phyloP scores from a whole-genome alignment of 2,888 invertebrate genomes.

The Nudaria mundana region DNA sequence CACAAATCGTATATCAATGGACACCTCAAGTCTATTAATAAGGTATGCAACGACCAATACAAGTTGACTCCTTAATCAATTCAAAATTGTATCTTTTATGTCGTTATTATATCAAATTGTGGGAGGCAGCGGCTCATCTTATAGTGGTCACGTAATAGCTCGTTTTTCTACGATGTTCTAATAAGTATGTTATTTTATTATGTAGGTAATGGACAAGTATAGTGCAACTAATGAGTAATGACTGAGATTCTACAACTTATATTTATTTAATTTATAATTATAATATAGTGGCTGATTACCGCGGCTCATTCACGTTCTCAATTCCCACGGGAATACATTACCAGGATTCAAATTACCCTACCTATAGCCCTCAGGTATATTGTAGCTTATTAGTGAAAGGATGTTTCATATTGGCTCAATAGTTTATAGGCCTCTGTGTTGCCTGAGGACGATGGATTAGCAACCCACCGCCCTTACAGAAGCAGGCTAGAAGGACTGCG shows the following conservation, averaged over 20 bases:
- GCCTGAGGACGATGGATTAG: no score
- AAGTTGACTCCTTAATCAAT: constrained; percentile 23
- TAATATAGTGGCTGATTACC: no score
- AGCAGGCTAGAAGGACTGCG: no score
- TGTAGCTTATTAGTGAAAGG: no score
- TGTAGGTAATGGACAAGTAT: constrained; percentile 22
- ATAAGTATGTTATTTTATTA: constrained; percentile 28
- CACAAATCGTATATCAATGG: constrained; percentile 29
- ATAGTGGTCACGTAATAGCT: constrained; percentile 12
- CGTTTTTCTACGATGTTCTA: constrained; percentile 22
- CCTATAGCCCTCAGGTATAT: no score
- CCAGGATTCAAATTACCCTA: no score
- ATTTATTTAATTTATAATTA: constrained; percentile 6
- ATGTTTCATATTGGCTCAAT: no score
- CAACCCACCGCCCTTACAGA: no score
- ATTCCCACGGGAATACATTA: no score
- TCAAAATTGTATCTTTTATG: constrained; percentile 9
- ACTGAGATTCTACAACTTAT: constrained; percentile 18
- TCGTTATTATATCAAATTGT: constrained; percentile 2
- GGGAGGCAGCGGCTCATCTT: constrained; percentile 4
- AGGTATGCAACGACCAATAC: constrained; percentile 25
- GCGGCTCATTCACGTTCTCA: no score
- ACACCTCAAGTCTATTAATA: constrained; percentile 19
- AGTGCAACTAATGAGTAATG: constrained; percentile 19
- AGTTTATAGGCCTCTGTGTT: no score